Conservation (phyloP, 2,113 vertebrate genomes). For the Natator depressus region DNA sequence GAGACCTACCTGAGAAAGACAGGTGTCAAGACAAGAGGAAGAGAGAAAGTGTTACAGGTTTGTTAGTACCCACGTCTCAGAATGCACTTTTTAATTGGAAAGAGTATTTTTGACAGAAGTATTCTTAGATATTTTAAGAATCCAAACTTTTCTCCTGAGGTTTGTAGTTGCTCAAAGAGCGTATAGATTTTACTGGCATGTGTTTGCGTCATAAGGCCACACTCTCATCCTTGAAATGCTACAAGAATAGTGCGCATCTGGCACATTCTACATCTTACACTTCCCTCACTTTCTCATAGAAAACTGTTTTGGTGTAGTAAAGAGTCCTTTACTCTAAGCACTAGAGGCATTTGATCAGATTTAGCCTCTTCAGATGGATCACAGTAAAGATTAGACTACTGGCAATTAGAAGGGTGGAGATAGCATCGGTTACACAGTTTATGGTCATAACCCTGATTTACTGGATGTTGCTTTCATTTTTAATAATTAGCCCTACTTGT, state of each 20-base stretch:
- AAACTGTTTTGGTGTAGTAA: neutral
- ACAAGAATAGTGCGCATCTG: neutral
- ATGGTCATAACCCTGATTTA: neutral
- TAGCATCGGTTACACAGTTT: constrained; percentile 13
- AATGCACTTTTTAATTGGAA: neutral
- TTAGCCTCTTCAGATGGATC: constrained; percentile 44
- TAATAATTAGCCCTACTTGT: neutral
- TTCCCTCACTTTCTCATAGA: neutral
- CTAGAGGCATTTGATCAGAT: constrained; percentile 53
- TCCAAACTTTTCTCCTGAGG: neutral
- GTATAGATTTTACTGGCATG: neutral
- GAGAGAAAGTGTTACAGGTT: neutral
- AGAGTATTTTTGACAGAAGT: neutral
- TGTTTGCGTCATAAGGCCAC: neutral
- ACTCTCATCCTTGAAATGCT: neutral
- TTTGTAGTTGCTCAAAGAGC: neutral
- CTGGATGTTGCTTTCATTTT: neutral
- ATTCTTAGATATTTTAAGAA: constrained; percentile 29
- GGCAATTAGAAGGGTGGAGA: constrained; percentile 36
- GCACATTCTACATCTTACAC: neutral
- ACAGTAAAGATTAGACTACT: constrained; percentile 40
- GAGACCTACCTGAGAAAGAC: neutral
- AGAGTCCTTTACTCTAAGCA: neutral
- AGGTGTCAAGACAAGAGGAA: neutral
- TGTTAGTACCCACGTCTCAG: neutral